Evolutionary conservation across 2,113 vertebrate genomes (phyloP).

Genomic region (Circaetus gallicus): DNA sequence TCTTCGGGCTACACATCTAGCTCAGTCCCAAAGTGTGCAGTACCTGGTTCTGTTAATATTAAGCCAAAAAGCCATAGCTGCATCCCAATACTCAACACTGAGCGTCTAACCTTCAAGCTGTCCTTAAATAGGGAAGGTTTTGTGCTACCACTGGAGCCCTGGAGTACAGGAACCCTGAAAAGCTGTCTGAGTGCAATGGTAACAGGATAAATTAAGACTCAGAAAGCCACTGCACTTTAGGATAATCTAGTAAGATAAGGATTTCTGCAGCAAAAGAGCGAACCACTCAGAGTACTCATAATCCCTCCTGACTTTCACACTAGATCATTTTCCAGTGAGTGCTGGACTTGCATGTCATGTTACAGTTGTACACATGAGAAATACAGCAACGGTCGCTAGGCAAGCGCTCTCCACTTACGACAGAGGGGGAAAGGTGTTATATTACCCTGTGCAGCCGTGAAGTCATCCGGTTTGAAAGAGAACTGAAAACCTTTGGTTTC

Average conservation of each 20-base stretch:
- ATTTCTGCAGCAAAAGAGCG: neutral
- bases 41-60: neutral
- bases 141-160: neutral
- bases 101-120: neutral
- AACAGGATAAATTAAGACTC: slow-evolving; percentile 28
- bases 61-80: neutral
- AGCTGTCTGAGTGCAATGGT: neutral
- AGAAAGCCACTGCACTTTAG: neutral
- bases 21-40: neutral
- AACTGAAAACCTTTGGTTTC: neutral
- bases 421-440: neutral
- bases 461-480: neutral
- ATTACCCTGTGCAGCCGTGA: neutral
- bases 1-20: fast-evolving
- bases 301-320: slow-evolving; percentile 53
- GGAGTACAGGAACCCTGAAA: neutral
- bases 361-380: neutral
- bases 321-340: slow-evolving; percentile 6
- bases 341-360: neutral
- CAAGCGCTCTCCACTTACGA: neutral
- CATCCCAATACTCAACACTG: neutral
- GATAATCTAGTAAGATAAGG: neutral
- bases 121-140: neutral
- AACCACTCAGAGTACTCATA: slow-evolving; percentile 23
- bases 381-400: slow-evolving; percentile 38